Base-by-base conservation (phyloP, 2,113 vertebrate genomes). In the Chascanopsetta lugubris region DNA sequence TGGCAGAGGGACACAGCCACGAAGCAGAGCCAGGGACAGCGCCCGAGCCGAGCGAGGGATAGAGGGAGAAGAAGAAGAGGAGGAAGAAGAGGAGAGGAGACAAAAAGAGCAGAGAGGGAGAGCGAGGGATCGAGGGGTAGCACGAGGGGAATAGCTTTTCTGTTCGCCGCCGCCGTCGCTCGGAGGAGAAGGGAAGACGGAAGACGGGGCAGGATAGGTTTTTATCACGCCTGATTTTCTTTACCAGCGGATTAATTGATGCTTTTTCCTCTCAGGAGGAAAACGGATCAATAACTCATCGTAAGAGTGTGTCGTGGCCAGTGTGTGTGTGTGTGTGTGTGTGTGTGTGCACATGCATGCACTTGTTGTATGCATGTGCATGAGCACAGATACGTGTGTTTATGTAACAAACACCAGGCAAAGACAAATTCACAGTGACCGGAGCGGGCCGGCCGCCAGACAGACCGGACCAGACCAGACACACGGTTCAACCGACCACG, bases 11-110 rank as follows among this genome's bases (percentile, higher is more conserved):
- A 85, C 83, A 76, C 81, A 63, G 75, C 69, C 82, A 86, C 60
- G 68, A 78, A 76, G 59, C 85, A 86, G 78, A 87, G 84, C 83
- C 85, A 87, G 85, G 79, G 82, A 90, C 88, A 82, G 83, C 77
- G 79, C 72, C 79, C 64, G 82, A 81, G 77, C n/a, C n/a, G n/a
- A n/a, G n/a, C n/a, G n/a, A n/a, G n/a, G n/a, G n/a, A n/a, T n/a
- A n/a, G n/a, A n/a, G n/a, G n/a, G n/a, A n/a, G n/a, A n/a, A n/a
- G n/a, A n/a, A n/a, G n/a, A n/a, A n/a, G n/a, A n/a, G n/a, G n/a
- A n/a, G n/a, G n/a, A n/a, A 84, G 77, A 83, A 85, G 79, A 62
- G 73, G 76, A 80, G 80, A 83, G 72, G 78, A 77, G 79, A 83
- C 83, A 73, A 64, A 79, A 72, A 84, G 65, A 84, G 51, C 84